Evolutionary conservation across 2,797 vertebrate species (phyloP).

Genomic region (Intellagama lesueurii): DNA sequence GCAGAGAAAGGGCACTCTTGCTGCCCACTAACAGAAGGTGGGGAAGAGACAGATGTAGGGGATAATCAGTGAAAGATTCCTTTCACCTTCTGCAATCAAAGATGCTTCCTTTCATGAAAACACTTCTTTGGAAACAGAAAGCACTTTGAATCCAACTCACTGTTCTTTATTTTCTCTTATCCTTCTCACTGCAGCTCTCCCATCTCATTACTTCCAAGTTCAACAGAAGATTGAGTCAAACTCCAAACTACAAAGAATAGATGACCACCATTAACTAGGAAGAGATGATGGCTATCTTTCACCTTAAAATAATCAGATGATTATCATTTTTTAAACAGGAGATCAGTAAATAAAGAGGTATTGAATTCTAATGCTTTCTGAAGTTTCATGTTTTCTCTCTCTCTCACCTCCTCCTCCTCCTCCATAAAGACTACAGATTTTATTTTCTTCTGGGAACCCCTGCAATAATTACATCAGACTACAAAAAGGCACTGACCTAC

Average conservation of each 20-base stretch:
- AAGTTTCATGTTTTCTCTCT: not conserved
- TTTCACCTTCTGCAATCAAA: not conserved
- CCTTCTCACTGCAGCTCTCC: not conserved
- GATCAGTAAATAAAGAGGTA: not conserved
- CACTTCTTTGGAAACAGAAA: not conserved
- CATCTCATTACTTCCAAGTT: not conserved
- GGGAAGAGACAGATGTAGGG: no score
- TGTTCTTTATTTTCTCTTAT: not conserved
- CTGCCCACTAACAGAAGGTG: not conserved
- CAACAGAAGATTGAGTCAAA: not conserved
- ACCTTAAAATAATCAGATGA: not conserved
- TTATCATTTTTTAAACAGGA: not conserved
- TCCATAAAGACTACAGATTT: not conserved
- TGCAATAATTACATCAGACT: not conserved
- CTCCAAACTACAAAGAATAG: not conserved
- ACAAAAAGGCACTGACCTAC: not conserved
- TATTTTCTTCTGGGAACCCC: slow-evolving; percentile 10
- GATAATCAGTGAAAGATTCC: not conserved
- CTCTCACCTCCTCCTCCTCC: not conserved
- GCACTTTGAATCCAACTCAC: not conserved
- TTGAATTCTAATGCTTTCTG: not conserved
- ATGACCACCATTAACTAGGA: not conserved
- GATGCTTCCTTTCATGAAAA: not conserved
- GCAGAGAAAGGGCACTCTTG: not conserved
- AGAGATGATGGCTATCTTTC: not conserved